A percentile compares a stretch with the other conserved stretches of the same genome.
phyloP scores from a whole-genome alignment of 2,113 vertebrate species.

The Ifrita kowaldi region DNA sequence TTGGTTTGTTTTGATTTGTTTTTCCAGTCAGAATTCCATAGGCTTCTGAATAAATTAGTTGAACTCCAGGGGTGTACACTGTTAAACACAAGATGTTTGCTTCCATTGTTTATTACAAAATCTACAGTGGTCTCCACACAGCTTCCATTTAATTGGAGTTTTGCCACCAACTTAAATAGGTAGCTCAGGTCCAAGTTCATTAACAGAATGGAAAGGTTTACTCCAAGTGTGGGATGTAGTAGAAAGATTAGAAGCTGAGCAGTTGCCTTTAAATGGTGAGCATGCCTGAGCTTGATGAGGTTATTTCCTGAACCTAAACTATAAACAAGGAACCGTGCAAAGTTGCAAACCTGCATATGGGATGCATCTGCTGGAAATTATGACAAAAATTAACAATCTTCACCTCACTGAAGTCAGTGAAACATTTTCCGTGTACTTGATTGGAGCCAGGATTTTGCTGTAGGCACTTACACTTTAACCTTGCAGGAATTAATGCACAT shows the following conservation, averaged over 20 bases:
- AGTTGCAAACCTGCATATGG: background rate
- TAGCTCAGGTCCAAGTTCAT: slow-evolving; percentile 4
- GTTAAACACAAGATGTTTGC: background rate
- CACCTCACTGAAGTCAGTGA: background rate
- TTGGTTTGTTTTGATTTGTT: too few relatives aligned
- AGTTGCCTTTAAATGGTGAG: background rate
- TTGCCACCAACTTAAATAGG: background rate
- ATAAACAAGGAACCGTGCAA: background rate
- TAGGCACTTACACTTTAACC: background rate
- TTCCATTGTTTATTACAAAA: background rate
- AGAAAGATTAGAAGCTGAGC: background rate
- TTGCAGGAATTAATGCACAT: background rate
- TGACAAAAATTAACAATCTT: background rate
- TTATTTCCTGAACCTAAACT: slow-evolving; percentile 22
- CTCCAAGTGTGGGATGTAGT: background rate
- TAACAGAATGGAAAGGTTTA: slow-evolving; percentile 13
- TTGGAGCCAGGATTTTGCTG: background rate
- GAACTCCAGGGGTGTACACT: background rate
- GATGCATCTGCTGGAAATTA: background rate
- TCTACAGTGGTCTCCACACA: background rate
- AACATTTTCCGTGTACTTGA: background rate
- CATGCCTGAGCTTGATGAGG: background rate
- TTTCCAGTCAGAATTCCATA: background rate
- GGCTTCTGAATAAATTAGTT: background rate
- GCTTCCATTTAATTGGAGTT: slow-evolving; percentile 10